Base-by-base conservation (phyloP, 2,797 vertebrate species). In the Fringilla coelebs region DNA sequence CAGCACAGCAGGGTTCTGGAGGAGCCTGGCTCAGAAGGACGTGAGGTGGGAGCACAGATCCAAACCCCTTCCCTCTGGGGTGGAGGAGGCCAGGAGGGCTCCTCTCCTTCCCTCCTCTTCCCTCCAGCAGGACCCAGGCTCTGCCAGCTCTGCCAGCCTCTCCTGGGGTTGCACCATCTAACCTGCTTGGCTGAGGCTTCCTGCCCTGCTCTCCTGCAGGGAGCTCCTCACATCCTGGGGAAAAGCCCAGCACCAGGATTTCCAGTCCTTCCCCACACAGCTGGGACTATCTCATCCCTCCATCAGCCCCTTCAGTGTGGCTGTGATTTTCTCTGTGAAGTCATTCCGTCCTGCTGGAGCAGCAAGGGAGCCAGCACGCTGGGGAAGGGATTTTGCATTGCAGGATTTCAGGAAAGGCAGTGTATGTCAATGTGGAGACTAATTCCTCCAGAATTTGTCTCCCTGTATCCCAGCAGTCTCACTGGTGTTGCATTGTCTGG, bases 361-460 rank as follows among this genome's bases (percentile, higher is more conserved):
- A 79, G 12, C 21, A 68, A 45, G 7, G 6, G 31, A 68, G 61
- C 28, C 28, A 21, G 38, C 24, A 25, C 0, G 0, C 0, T n/a
- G 34, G 29, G 32, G 36, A 76, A 51, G 32, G 13, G 49, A 36
- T 43, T 89, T 67, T 72, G 20, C 31, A 13, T 28, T n/a, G 16
- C 45, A 76, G 55, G 28, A 41, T 58, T 74, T 57, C 17, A 13
- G 36, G 28, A 91, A 85, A 82, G 0, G 4, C 17, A n/a, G 0
- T 14, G 4, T 49, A 10, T 17, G 10, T 66, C 7, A 0, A 3
- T 31, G 63, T 2, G 2, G 63, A 91, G 31, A 5, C 17, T 38
- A 75, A 41, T 58, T 88, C 36, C 41, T 85, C 52, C 26, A 66
- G 55, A 79, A 85, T 67, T 28, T 60, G 15, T 11, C 25, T 77